Evolutionary conservation across 2,888 invertebrate genomes (phyloP), one percentile per base, ranked within the genome.

Genomic region (Ichneumoninae sp.): DNA sequence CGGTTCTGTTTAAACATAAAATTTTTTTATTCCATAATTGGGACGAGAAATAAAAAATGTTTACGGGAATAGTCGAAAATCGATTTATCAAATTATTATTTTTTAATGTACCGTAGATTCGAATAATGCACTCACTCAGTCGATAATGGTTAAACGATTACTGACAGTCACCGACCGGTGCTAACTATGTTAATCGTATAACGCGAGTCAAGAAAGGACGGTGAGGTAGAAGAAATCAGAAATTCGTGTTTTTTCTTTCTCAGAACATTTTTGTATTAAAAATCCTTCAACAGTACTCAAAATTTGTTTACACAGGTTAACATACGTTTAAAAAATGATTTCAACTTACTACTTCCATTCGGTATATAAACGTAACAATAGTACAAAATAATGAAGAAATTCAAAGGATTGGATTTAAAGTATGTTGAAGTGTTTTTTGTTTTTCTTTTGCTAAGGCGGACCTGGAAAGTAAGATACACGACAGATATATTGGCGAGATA

Each of bases 401-500:
- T 88, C 88, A 89, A 89, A 90, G 86, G 75, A 76, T 70, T 69
- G 74, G 81, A 74, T 70, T 69, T 30, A 81, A 69, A 77, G 78
- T 84, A 78, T 74, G 84, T 77, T 78, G 81, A 84, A 81, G 72
- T 84, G 68, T 69, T 70, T 10, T 30, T 26, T 54, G 30, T 30
- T 30, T 68, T 74, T 74, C 22, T 77, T 78, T 78, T 76, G 85
- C 86, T 92, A 91, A 87, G 90, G 89, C 89, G 90, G 90, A 91
- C 91, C 92, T 93, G 92, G 88, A 93, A 93, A 92, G 90, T 91
- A 91, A 92, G 90, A 91, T 89, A 85, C 75, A 82, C 82, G 86
- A 77, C 77, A 80, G 79, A 81, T 60, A 85, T 52, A 47, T 78
- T 84, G 80, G 80, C 81, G 82, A 81, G 77, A n/a, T n/a, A n/a